Percentiles rank a stretch among this genome's conserved stretches.
These are phyloP conservation scores for Trichonephila clavipes DNA, from an alignment of 1,140 invertebrate species.

Conservation along the genomic window DNA sequence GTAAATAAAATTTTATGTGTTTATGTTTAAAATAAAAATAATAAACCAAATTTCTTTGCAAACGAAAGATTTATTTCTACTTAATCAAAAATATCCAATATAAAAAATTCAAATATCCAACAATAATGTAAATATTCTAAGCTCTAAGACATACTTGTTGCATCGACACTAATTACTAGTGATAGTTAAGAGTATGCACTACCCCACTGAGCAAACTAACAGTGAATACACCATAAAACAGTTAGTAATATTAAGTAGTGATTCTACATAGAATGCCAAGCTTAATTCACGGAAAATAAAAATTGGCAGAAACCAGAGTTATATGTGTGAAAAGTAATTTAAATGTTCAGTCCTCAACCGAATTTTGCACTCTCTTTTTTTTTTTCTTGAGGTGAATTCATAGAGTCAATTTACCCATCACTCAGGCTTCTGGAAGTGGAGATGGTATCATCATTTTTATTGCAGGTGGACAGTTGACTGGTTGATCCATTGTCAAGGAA, in stretches of 20 bases:
- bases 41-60: not conserved
- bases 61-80: not conserved
- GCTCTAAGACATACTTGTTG: not conserved
- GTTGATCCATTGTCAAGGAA: slow-evolving; percentile 68
- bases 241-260: not conserved
- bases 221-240: not conserved
- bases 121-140: not conserved
- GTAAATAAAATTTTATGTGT: no score
- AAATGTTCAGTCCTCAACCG: not conserved
- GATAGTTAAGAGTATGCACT: no score
- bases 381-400: slow-evolving; percentile 30
- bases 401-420: slow-evolving; percentile 55
- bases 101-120: not conserved
- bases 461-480: slow-evolving; percentile 14
- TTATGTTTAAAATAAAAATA: not conserved
- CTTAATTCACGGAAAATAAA: not conserved
- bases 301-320: not conserved
- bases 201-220: no score
- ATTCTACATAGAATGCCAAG: not conserved
- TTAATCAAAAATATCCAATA: not conserved
- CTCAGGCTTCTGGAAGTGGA: slow-evolving; percentile 69
- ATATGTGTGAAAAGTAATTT: not conserved
- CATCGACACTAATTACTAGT: no score
- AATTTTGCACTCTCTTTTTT: not conserved
- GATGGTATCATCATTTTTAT: slow-evolving; percentile 54